A percentile compares a stretch with the other conserved stretches of the same genome.
Evolutionary conservation across 2,113 vertebrate genomes (phyloP).

Genomic region (Panthera uncia): DNA sequence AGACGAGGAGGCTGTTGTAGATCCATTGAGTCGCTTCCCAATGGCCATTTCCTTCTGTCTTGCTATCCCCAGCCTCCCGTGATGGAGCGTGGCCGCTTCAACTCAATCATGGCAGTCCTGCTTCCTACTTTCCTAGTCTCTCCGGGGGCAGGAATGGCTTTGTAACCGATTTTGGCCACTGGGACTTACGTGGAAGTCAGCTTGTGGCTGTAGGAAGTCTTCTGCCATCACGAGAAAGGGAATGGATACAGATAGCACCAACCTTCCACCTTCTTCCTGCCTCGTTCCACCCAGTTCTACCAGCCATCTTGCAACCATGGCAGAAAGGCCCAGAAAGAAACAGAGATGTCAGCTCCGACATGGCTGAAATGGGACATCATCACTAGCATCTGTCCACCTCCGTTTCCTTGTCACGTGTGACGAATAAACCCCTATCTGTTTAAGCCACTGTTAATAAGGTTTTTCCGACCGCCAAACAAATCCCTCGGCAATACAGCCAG

Average conservation of each 20-base stretch:
- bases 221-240: not conserved
- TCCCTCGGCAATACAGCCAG: not conserved
- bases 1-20: too few relatives aligned
- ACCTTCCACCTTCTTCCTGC: not conserved
- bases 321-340: not conserved
- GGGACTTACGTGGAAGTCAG: not conserved
- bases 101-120: not conserved
- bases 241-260: accelerated
- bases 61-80: not conserved
- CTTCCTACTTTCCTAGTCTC: not conserved
- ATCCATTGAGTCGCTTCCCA: not conserved
- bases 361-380: not conserved
- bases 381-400: not conserved
- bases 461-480: not conserved
- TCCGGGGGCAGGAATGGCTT: too few relatives aligned
- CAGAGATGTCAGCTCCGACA: not conserved
- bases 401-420: not conserved
- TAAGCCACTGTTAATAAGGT: not conserved
- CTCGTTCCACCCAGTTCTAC: not conserved
- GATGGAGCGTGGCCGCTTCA: not conserved
- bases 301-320: not conserved
- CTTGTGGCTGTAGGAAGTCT: not conserved
- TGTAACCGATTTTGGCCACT: not conserved
- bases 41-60: not conserved
- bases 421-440: not conserved